Conservation (phyloP, 2,113 vertebrate genomes). For the Guaruba guarouba region DNA sequence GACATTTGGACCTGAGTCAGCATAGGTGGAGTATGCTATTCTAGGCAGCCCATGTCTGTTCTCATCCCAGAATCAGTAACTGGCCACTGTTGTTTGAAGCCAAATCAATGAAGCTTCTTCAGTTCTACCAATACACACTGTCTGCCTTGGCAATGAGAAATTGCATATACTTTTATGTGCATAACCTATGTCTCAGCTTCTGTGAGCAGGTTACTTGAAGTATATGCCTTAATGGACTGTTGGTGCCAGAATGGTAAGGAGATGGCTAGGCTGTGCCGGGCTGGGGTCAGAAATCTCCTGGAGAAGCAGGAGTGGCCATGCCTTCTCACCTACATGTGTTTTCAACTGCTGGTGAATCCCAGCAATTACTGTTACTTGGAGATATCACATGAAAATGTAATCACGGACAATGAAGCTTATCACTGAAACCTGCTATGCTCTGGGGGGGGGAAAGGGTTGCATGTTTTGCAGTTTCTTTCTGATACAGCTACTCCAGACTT, state of each 20-base stretch:
- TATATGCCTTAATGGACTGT: background rate
- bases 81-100: background rate
- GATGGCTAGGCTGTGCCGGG: background rate
- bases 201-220: background rate
- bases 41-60: background rate
- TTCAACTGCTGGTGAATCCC: background rate
- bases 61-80: background rate
- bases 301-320: background rate
- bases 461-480: background rate
- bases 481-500: background rate
- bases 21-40: background rate
- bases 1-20: background rate
- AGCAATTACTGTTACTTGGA: background rate
- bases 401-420: background rate
- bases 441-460: background rate
- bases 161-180: background rate
- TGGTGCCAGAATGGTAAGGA: background rate
- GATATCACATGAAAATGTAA: background rate
- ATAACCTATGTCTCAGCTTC: background rate
- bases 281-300: background rate
- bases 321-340: background rate
- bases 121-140: background rate
- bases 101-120: background rate
- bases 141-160: background rate
- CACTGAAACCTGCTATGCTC: background rate